Evolutionary conservation across 2,113 vertebrate genomes (phyloP), one percentile per base, ranked within the genome.

Genomic region (Lycaon pictus): DNA sequence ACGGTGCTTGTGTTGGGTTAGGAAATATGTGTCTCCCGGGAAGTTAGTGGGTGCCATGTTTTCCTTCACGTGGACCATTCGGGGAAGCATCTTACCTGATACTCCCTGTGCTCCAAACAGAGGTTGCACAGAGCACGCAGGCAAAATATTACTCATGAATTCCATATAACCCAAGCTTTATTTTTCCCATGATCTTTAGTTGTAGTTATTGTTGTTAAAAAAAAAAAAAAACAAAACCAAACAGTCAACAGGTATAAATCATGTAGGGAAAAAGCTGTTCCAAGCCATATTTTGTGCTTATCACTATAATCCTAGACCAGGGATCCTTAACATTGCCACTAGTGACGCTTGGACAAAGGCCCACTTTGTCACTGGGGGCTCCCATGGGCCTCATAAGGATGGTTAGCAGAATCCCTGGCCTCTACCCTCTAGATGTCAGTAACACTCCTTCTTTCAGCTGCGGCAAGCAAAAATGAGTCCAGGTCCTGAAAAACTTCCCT

Each of bases 91-190:
- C 32, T 17, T 5, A 48, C 2, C 3, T 9, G 1, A 3, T 32
- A 3, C 5, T 11, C 17, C 72, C 16, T 60, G 7, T 19, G 2
- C 51, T 82, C 15, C 65, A 48, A 43, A 17, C 8, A 4, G 0
- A 53, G 4, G 1, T 3, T 56, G 9, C 3, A 2, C 3, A 12
- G 22, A 29, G 2, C 11, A 4, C 48, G 3, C 0, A 0, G 11
- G 37, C 32, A 53, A 32, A 87, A 32, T 20, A 8, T 25, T 16
- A 23, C 48, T 53, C 29, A 3, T 16, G 2, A 58, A 51, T 62
- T 55, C n/a, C 19, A 23, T 0, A n/a, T 0, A 16, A 22, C 23
- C 55, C 9, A 17, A 25, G 23, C 6, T 37, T 69, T 37, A 62
- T 51, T 63, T 89, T 11, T 25, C 65, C 55, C 16, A 17, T 0